Percentiles rank a stretch among this genome's conserved stretches.
Evolutionary conservation across 1,140 invertebrate species (phyloP).

Genomic region (Rhopalosiphum maidis): DNA sequence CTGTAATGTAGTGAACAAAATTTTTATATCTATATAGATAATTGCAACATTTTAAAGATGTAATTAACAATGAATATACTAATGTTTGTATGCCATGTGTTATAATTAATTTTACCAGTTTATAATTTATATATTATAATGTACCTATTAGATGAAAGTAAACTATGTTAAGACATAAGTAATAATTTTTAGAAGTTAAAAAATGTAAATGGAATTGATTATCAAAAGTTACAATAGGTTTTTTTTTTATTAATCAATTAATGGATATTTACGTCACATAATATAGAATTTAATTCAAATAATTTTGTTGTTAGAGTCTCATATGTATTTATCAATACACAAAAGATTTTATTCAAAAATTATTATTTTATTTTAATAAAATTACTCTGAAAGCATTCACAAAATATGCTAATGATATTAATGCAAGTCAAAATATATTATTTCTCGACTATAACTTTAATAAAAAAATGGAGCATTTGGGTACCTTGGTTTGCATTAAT

Average conservation of each 20-base stretch:
- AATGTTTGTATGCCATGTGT: no score
- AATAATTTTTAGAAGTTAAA: background rate
- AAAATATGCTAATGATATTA: background rate
- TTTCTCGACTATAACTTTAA: no score
- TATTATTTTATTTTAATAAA: background rate
- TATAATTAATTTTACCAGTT: background rate
- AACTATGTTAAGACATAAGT: background rate
- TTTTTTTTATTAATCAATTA: background rate
- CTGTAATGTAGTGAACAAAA: background rate
- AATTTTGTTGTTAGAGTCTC: no score
- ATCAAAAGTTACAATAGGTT: background rate
- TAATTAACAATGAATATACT: background rate
- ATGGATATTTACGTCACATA: background rate
- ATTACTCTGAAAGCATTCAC: background rate
- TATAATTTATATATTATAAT: background rate
- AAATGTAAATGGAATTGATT: background rate
- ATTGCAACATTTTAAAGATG: background rate
- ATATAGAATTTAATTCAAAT: background rate
- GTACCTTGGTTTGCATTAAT: no score
- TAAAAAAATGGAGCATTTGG: no score
- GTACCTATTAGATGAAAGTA: background rate
- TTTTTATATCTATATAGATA: background rate
- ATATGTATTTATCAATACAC: no score
- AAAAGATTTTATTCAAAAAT: background rate
- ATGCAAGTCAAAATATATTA: no score